These are phyloP conservation scores for Himalopsyche anomala DNA, from an alignment of 2,888 invertebrate genomes.

Conservation along the genomic window DNA sequence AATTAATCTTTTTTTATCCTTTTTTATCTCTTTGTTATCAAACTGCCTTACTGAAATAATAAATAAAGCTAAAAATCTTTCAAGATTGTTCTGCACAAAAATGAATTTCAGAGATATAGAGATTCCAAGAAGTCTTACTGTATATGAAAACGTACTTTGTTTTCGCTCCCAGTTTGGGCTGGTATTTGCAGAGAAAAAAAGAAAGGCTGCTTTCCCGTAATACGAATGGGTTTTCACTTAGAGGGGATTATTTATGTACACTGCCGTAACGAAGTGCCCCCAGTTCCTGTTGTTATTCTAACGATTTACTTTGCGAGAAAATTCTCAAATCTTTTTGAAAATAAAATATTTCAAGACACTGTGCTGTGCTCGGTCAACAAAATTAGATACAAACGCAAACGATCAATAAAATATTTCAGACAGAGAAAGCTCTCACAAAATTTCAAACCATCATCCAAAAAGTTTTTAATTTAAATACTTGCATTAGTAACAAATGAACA, in stretches of 20 bases:
- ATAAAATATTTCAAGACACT: conserved; percentile 29
- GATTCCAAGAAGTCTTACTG: conserved; percentile 14
- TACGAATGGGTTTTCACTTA: conserved; percentile 43
- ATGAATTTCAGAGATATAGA: conserved; percentile 30
- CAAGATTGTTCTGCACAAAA: conserved; percentile 26
- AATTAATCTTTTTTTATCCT: conserved; percentile 12
- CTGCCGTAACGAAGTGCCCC: conserved; percentile 33
- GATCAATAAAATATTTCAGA: background rate
- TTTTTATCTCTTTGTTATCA: background rate
- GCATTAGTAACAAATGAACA: too few relatives aligned
- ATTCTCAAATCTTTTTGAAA: conserved; percentile 22
- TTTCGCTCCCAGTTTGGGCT: conserved; percentile 17
- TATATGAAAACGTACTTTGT: conserved; percentile 21
- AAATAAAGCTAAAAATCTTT: conserved; percentile 17
- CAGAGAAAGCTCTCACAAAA: too few relatives aligned
- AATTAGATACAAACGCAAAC: conserved; percentile 24
- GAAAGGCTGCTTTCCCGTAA: conserved; percentile 12
- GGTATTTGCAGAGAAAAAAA: conserved; percentile 36
- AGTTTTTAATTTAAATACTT: too few relatives aligned
- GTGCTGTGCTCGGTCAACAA: conserved; percentile 1
- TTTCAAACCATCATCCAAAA: too few relatives aligned
- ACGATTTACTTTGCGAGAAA: conserved; percentile 28
- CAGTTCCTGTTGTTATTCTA: conserved; percentile 27
- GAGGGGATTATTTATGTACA: conserved; percentile 53
- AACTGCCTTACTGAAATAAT: conserved; percentile 3